Conservation (phyloP, 2,888 invertebrate species). For the Dasysyrphus tricinctus region DNA sequence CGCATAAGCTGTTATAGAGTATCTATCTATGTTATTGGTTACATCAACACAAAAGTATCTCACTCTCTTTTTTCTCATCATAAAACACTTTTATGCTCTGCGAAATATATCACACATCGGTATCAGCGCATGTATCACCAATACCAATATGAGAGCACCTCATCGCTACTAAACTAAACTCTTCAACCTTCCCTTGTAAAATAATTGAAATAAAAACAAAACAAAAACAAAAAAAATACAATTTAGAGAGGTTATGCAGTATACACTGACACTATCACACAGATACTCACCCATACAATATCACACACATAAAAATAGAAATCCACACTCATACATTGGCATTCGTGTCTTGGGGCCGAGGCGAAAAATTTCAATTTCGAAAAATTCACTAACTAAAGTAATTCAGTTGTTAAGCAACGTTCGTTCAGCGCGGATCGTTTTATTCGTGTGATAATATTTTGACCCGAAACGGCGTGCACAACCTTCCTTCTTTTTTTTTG, state of each 20-base stretch:
- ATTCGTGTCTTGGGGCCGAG: conserved; percentile 10
- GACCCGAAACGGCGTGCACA: conserved; percentile 66
- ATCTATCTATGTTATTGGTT: conserved; percentile 42
- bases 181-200: conserved; percentile 73
- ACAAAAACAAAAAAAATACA: conserved; percentile 29
- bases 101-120: conserved; percentile 11
- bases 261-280: conserved; percentile 38
- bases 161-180: not conserved
- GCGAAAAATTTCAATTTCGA: conserved; percentile 61
- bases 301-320: conserved; percentile 62
- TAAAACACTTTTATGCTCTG: conserved; percentile 13
- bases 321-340: conserved; percentile 42
- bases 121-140: conserved; percentile 59
- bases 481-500: conserved; percentile 1
- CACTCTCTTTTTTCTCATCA: conserved; percentile 39
- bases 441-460: conserved; percentile 59
- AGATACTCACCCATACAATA: conserved; percentile 51
- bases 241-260: conserved; percentile 55
- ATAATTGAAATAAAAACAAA: conserved; percentile 55
- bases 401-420: conserved; percentile 80
- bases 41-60: conserved; percentile 20
- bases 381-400: conserved; percentile 67
- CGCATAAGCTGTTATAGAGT: conserved; percentile 5
- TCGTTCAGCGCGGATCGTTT: conserved; percentile 80
- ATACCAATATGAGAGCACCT: not conserved